Evolutionary conservation across 2,797 vertebrate species (phyloP).

Genomic region (Lutjanus argentimaculatus): DNA sequence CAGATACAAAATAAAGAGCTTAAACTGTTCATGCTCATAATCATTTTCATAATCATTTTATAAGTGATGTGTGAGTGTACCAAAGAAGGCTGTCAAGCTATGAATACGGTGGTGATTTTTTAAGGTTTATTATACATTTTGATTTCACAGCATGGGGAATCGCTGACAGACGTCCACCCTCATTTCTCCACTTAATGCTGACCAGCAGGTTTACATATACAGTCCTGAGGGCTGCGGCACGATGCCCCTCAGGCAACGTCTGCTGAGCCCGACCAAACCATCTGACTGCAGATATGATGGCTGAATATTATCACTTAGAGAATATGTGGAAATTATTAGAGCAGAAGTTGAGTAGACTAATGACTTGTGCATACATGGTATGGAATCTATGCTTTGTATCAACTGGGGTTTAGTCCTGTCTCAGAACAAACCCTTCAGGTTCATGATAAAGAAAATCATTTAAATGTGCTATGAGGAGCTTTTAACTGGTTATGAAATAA

Average conservation of each 20-base stretch:
- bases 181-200: conserved; percentile 12
- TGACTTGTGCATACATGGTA: conserved; percentile 28
- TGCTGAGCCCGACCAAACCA: conserved; percentile 31
- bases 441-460: conserved; percentile 17
- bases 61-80: conserved; percentile 29
- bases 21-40: conserved; percentile 63
- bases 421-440: conserved; percentile 19
- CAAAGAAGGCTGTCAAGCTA: conserved; percentile 15
- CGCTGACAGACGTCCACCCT: conserved; percentile 6
- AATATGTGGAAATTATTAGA: conserved; percentile 57
- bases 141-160: neutral
- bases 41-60: conserved; percentile 49
- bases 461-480: neutral
- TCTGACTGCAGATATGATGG: conserved; percentile 48
- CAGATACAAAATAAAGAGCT: conserved; percentile 67
- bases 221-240: conserved; percentile 44
- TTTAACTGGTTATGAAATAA: no score
- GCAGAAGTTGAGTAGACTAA: conserved; percentile 47
- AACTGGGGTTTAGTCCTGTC: conserved; percentile 10
- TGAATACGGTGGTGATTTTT: conserved; percentile 17
- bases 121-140: neutral
- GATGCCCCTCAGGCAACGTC: conserved; percentile 55
- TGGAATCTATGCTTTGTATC: conserved; percentile 21
- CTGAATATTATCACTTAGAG: conserved; percentile 33
- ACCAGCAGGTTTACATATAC: conserved; percentile 47